Base-by-base conservation (phyloP, 2,888 invertebrate genomes). In the Ptychoptera contaminata region DNA sequence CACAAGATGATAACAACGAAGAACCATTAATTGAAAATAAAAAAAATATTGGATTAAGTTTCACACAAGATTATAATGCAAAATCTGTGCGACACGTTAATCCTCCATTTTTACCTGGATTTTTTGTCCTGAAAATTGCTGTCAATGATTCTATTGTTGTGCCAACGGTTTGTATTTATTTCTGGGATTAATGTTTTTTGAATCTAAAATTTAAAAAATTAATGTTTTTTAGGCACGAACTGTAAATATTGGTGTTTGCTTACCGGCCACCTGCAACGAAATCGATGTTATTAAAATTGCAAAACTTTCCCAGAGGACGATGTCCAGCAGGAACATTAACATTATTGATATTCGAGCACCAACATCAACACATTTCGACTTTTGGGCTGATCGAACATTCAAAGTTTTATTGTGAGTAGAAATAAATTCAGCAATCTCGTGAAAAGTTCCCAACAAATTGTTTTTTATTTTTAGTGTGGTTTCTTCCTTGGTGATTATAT, bases 211-310 rank as follows among this genome's bases (percentile, higher is more conserved):
- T 23, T 23, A 5, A 23, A 5, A 3, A 23, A 23, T 23, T n/a
- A n/a, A n/a, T 46, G 34, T 37, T 50, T 62, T 61, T 23, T 61
- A 85, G 84, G 71, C 73, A 34, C 76, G 80, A 56, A 73, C 76
- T 4, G 66, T 87, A 39, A 79, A 83, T 55, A 67, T 86, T 6
- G 87, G 87, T 0, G 63, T 82, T 11, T 87, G 87, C 57, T 65
- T 87, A 44, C 87, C 87, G 11, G 69, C 71, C 43, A 68, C 74
- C 7, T 87, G 87, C 58, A 65, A 71, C 7, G 71, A 73, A 7
- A 59, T 64, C 3, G 80, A 81, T 47, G 74, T 84, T n/a, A 62
- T 65, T 12, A 61, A 61, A 8, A 66, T 82, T 48, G 65, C 79
- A 50, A 63, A 65, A 52, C 66, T 71, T 16, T 73, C 76, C 1